These are phyloP conservation scores for Pocillopora meandrina DNA, from an alignment of 92 coral and sea anemone species.

Conservation along the genomic window DNA sequence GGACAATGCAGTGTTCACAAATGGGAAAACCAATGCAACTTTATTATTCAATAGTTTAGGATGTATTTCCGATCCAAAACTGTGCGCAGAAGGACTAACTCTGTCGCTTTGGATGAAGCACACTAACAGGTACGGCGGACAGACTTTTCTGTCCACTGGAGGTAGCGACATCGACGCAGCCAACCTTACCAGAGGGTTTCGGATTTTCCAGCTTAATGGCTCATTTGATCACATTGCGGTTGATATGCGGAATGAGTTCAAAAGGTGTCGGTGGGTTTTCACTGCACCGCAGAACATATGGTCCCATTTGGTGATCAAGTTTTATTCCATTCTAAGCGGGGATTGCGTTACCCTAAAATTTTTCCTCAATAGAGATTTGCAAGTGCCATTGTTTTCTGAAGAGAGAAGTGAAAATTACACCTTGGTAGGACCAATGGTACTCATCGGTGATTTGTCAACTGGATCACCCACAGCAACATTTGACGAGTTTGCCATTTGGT, in stretches of 20 bases:
- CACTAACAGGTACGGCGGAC: neutral
- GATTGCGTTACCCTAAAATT: neutral
- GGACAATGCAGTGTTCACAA: neutral
- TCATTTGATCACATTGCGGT: conserved; percentile 3
- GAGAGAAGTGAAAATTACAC: neutral
- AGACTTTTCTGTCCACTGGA: conserved; percentile 18
- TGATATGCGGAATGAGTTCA: neutral
- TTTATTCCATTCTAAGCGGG: neutral
- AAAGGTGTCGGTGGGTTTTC: neutral
- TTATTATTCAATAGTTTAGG: neutral
- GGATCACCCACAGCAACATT: conserved; percentile 3
- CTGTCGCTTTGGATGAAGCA: conserved; percentile 4
- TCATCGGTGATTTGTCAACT: neutral
- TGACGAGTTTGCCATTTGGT: conserved; percentile 4
- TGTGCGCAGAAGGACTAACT: neutral
- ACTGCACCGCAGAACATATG: conserved; percentile 12
- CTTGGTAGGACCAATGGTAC: neutral
- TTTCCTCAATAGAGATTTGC: neutral
- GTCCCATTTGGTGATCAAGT: neutral
- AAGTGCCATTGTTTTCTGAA: neutral
- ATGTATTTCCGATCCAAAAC: neutral
- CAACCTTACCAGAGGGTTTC: neutral
- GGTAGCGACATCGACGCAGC: neutral
- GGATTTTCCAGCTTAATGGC: conserved; percentile 7
- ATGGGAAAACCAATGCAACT: neutral